Evolutionary conservation across 2,113 vertebrate species (phyloP), one percentile per base, ranked within the genome.

Genomic region (Sphaerodactylus townsendi): DNA sequence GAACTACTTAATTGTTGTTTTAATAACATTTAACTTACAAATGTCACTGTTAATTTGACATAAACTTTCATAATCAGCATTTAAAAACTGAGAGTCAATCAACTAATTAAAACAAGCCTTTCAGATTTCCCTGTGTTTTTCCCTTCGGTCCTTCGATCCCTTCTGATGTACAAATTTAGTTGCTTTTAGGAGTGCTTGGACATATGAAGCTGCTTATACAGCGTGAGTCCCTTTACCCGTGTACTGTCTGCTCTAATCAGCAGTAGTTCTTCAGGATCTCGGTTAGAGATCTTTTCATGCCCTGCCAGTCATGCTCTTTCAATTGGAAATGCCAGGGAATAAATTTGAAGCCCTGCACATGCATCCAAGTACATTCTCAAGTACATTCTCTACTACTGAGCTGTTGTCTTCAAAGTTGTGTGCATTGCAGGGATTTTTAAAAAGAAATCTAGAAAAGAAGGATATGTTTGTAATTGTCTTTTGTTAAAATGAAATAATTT

Each of bases 401-500:
- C 50, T 68, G 28, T 85, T 85, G 69, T 79, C 79, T 84, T 89
- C 77, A 76, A 37, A 66, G 79, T 48, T 71, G 86, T 88, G 65
- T 89, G 56, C n/a, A 0, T 90, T 90, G 41, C 39, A 0, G 21
- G 86, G 79, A 50, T 84, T 87, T 87, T 41, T 87, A 77, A 30
- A 83, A 41, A 82, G 83, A 89, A 53, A 69, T 30, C 13, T 83
- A 75, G 72, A 70, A 88, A 46, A 30, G 33, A 78, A 83, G 79
- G 88, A 50, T 86, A 1, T 79, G 74, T 90, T 79, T 89, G 68
- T 87, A 85, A 69, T 81, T 93, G 62, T 92, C 91, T 83, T 91
- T 81, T 89, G 88, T 88, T 94, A 87, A 50, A 92, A 87, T 92
- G 81, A 93, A 90, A 87, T 90, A 23, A 80, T 87, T 89, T 46